A percentile compares a stretch with the other conserved stretches of the same genome.
Evolutionary conservation across 2,888 invertebrate species (phyloP).

Genomic region (Calephelis perditalis): DNA sequence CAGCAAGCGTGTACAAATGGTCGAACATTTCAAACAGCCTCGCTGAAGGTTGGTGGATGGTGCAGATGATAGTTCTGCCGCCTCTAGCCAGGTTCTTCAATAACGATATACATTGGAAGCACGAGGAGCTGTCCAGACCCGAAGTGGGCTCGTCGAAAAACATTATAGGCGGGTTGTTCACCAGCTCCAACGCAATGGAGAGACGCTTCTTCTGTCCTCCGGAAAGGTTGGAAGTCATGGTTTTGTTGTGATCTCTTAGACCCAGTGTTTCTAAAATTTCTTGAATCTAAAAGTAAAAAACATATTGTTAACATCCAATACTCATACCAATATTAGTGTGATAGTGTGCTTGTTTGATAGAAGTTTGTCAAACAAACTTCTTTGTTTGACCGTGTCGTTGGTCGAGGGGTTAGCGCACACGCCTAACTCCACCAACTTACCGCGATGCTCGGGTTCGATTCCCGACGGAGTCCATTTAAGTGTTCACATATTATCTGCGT

Average conservation of each 20-base stretch:
- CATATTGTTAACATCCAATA: neutral
- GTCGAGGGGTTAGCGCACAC: no score
- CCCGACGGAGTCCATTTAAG: no score
- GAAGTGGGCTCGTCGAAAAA: conserved; percentile 99
- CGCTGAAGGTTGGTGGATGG: conserved; percentile 98
- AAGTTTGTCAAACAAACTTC: no score
- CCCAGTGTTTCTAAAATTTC: conserved; percentile 95
- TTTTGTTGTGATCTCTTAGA: conserved; percentile 90
- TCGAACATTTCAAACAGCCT: conserved; percentile 98
- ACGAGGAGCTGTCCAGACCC: conserved; percentile 96
- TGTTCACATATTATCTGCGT: no score
- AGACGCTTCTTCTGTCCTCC: conserved; percentile 97
- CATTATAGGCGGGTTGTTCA: conserved; percentile 98
- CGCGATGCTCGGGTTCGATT: no score
- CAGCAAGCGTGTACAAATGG: conserved; percentile 94
- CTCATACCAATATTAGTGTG: no score
- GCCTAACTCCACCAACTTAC: no score
- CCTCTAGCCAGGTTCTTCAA: conserved; percentile 93
- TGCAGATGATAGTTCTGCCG: conserved; percentile 96
- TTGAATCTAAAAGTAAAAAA: conserved; percentile 82
- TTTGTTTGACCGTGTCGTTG: no score
- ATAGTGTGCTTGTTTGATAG: no score
- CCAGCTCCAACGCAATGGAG: conserved; percentile 95
- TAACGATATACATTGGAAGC: conserved; percentile 94
- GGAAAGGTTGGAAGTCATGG: conserved; percentile 93